Percentiles rank a stretch among this genome's conserved stretches.
phyloP scores from a whole-genome alignment of 2,888 invertebrate species.

The Eucera pruinosa region DNA sequence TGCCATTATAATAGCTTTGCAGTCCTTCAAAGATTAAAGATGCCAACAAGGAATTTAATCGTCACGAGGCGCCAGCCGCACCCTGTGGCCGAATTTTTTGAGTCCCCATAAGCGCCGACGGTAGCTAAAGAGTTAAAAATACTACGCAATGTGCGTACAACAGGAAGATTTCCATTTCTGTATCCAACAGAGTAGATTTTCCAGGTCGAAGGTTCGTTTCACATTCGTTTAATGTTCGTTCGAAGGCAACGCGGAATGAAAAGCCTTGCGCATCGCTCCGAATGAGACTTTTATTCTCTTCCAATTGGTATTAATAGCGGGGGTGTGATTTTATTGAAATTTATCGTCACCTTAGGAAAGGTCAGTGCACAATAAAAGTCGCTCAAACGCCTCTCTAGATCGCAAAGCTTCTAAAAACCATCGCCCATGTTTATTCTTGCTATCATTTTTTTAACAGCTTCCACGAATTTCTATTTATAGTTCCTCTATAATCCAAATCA shows the following conservation, averaged over 20 bases:
- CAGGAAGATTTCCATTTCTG: too few relatives aligned
- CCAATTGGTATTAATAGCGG: conserved; percentile 31
- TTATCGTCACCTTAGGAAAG: conserved; percentile 25
- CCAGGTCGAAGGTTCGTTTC: too few relatives aligned
- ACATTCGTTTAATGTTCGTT: not conserved
- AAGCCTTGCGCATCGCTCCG: not conserved
- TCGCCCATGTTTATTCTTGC: not conserved
- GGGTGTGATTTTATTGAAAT: conserved; percentile 26
- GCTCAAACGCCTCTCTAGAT: not conserved
- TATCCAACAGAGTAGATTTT: too few relatives aligned
- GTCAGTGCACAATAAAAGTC: conserved; percentile 19
- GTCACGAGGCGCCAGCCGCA: too few relatives aligned
- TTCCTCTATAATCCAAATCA: not conserved
- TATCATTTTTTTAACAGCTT: conserved; percentile 6
- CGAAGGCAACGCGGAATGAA: too few relatives aligned
- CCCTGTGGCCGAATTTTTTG: too few relatives aligned
- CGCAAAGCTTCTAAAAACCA: not conserved
- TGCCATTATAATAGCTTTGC: too few relatives aligned
- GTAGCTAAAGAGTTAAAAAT: too few relatives aligned
- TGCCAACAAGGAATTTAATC: too few relatives aligned
- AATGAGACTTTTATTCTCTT: conserved; percentile 9
- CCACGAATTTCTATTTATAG: conserved; percentile 12
- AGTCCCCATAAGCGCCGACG: too few relatives aligned
- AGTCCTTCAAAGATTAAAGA: too few relatives aligned
- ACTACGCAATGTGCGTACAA: too few relatives aligned